Evolutionary conservation across 2,797 vertebrate genomes (phyloP).

Genomic region (Fratercula arctica): DNA sequence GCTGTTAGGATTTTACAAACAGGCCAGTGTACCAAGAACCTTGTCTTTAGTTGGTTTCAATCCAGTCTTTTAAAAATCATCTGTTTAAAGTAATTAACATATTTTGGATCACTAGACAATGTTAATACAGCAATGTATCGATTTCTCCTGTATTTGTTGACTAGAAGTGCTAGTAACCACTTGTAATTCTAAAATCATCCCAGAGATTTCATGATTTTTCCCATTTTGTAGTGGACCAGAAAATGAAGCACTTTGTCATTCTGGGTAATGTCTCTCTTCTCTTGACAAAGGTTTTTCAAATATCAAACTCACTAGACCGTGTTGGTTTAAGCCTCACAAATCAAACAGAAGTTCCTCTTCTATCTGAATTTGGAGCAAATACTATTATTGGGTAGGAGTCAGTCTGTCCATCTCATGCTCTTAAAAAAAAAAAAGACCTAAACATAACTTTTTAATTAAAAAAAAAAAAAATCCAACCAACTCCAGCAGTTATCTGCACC

Average conservation of each 20-base stretch:
- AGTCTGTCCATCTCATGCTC: neutral
- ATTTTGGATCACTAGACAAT: neutral
- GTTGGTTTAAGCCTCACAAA: neutral
- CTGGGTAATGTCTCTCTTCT: too few relatives aligned
- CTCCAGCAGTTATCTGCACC: neutral
- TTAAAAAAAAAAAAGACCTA: neutral
- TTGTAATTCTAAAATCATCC: neutral
- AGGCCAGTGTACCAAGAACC: neutral
- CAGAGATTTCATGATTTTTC: neutral
- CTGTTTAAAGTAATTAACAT: neutral
- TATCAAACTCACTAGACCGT: neutral
- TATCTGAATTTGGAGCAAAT: neutral
- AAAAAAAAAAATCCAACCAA: neutral
- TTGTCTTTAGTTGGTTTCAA: neutral
- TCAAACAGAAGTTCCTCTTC: neutral
- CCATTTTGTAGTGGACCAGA: neutral
- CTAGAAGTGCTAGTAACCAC: neutral
- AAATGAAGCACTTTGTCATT: neutral
- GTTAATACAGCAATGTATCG: neutral
- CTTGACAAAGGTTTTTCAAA: neutral
- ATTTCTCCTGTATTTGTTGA: neutral
- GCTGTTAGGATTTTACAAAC: neutral
- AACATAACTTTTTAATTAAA: neutral
- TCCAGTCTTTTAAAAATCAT: neutral
- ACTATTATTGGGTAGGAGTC: neutral